phyloP scores from a whole-genome alignment of 1,140 invertebrate genomes.

The Drosophila bocki region DNA sequence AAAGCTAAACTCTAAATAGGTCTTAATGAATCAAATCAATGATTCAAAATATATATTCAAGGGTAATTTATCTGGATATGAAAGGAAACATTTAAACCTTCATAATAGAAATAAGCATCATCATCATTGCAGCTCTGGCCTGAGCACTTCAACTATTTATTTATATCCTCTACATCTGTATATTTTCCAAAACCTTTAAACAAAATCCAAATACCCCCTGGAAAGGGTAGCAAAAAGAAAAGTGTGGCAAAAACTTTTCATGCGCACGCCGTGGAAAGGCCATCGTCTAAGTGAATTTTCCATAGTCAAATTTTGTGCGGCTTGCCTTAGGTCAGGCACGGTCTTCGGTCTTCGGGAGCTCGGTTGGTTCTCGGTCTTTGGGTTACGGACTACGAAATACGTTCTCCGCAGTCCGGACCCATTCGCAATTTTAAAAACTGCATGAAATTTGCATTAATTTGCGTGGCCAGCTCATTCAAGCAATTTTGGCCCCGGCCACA shows the following conservation, averaged over 20 bases:
- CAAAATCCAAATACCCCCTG: too few species aligned
- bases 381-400: conserved; percentile 9
- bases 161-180: too few species aligned
- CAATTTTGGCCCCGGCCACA: conserved; percentile 40
- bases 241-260: conserved; percentile 62
- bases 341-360: conserved; percentile 6
- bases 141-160: background rate
- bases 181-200: background rate
- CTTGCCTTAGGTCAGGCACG: conserved; percentile 78
- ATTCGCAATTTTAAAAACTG: conserved; percentile 31
- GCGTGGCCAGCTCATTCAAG: conserved; percentile 37
- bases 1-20: background rate
- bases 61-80: too few species aligned
- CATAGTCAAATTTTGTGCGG: conserved; percentile 73
- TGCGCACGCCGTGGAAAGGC: conserved; percentile 60
- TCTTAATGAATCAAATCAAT: background rate
- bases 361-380: conserved; percentile 14
- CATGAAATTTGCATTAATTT: conserved; percentile 76
- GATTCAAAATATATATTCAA: background rate
- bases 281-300: conserved; percentile 79
- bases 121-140: background rate
- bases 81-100: too few species aligned
- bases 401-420: background rate
- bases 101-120: too few species aligned
- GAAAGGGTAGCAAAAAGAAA: conserved; percentile 15